Conservation (phyloP, 2,113 vertebrate species). For the Vulpes vulpes region DNA sequence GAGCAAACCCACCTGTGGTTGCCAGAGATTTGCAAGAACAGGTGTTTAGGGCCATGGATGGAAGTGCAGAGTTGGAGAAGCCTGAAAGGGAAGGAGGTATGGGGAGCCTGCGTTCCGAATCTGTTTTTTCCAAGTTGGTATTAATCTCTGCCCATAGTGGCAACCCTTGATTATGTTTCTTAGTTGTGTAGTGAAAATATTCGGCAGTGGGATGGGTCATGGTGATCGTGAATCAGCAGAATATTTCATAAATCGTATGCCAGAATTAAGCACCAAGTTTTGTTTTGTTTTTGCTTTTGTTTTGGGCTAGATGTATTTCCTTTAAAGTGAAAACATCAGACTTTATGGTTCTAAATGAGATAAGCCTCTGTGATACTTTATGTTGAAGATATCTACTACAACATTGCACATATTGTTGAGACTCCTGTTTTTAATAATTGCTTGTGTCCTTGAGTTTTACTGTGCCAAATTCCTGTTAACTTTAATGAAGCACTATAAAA, state of each 20-base stretch:
- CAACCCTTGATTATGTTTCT: background rate
- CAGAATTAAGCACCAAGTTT: background rate
- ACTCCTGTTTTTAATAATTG: background rate
- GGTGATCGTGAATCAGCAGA: background rate
- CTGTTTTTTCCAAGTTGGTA: background rate
- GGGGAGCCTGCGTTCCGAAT: background rate
- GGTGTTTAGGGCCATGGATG: background rate
- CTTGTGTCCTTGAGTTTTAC: background rate
- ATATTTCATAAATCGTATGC: background rate
- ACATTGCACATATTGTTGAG: background rate
- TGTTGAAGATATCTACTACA: constrained; percentile 3
- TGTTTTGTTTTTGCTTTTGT: constrained; percentile 16
- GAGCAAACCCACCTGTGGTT: background rate
- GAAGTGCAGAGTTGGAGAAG: background rate
- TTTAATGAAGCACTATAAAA: background rate
- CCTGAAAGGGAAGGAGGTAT: background rate
- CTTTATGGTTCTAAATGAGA: background rate
- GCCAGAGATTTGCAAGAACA: background rate
- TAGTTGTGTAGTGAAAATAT: background rate
- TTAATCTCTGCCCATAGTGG: background rate
- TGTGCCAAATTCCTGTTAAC: background rate
- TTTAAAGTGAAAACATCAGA: constrained; percentile 19
- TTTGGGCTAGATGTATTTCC: background rate
- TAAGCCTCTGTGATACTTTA: background rate
- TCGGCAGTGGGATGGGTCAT: background rate